phyloP scores from a whole-genome alignment of 2,797 vertebrate species.

The Apogon talboti region DNA sequence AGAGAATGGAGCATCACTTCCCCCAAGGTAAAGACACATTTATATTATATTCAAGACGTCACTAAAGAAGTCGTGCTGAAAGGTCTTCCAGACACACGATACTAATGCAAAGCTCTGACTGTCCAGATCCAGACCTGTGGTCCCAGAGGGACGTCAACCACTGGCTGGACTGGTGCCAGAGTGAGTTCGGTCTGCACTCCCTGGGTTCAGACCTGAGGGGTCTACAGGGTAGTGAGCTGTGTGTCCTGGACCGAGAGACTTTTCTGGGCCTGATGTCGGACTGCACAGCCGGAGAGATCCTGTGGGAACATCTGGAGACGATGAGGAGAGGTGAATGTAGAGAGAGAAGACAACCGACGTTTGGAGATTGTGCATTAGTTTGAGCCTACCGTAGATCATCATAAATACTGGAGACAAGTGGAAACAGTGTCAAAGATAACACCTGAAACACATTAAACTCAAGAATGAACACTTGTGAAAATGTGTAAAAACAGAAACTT shows the following conservation, averaged over 20 bases:
- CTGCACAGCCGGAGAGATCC: conserved; percentile 77
- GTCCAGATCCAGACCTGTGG: conserved; percentile 75
- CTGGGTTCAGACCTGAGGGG: conserved; percentile 66
- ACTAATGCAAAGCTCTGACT: background rate
- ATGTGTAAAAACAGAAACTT: no score
- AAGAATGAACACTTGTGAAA: no score
- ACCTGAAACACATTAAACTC: no score
- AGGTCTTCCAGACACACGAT: background rate
- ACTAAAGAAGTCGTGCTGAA: background rate
- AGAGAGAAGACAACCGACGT: background rate
- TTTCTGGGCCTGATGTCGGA: conserved; percentile 74
- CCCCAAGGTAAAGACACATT: conserved; percentile 57
- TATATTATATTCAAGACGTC: background rate
- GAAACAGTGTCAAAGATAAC: no score
- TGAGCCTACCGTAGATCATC: no score
- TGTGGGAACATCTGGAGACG: conserved; percentile 82
- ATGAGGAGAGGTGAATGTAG: conserved; percentile 77
- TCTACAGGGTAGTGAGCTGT: conserved; percentile 67
- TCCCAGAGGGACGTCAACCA: conserved; percentile 79
- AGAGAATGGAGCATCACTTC: conserved; percentile 67
- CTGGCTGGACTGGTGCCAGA: conserved; percentile 83
- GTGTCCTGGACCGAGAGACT: conserved; percentile 68
- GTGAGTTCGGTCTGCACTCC: conserved; percentile 73
- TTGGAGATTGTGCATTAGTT: no score
- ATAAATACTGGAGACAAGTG: no score